Evolutionary conservation across 2,113 vertebrate species (phyloP).

Genomic region (Cricetomys ansorgei): DNA sequence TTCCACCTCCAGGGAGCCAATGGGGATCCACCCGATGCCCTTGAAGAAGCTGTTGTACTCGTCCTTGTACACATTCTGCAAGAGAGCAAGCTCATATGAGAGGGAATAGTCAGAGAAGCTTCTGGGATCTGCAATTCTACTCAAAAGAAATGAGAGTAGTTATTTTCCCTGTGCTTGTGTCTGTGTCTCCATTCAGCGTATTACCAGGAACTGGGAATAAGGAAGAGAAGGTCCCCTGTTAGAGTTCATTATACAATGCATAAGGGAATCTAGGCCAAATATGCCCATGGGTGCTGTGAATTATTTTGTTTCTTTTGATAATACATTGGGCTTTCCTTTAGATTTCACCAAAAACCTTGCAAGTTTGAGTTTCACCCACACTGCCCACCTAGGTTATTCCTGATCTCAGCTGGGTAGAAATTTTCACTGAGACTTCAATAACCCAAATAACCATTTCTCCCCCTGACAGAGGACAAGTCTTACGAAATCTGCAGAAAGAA

Average conservation of each 20-base stretch:
- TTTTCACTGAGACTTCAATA: background rate
- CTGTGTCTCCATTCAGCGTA: background rate
- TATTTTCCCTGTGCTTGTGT: background rate
- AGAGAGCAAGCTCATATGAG: slow-evolving; percentile 45
- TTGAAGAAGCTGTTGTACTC: slow-evolving; percentile 89
- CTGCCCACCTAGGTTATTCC: background rate
- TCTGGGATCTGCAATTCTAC: background rate
- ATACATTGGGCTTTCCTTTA: slow-evolving; percentile 46
- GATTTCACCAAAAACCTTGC: slow-evolving; percentile 22
- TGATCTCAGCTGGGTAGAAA: background rate
- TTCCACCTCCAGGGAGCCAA: slow-evolving; percentile 88
- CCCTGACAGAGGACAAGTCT: slow-evolving; percentile 10
- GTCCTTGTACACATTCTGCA: slow-evolving; percentile 87
- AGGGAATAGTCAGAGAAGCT: background rate
- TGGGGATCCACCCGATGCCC: slow-evolving; percentile 88
- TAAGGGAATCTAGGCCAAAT: slow-evolving; percentile 49
- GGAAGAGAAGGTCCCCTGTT: background rate
- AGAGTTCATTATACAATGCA: background rate
- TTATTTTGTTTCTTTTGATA: background rate
- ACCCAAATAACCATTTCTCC: slow-evolving; percentile 2
- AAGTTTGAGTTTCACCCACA: slow-evolving; percentile 39
- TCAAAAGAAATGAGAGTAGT: background rate
- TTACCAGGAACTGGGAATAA: slow-evolving; percentile 10
- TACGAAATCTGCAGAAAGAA: slow-evolving; percentile 54
- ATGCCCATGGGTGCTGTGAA: slow-evolving; percentile 18